Evolutionary conservation across 2,113 vertebrate genomes (phyloP), one percentile per base, ranked within the genome.

Genomic region (Verasper variegatus): DNA sequence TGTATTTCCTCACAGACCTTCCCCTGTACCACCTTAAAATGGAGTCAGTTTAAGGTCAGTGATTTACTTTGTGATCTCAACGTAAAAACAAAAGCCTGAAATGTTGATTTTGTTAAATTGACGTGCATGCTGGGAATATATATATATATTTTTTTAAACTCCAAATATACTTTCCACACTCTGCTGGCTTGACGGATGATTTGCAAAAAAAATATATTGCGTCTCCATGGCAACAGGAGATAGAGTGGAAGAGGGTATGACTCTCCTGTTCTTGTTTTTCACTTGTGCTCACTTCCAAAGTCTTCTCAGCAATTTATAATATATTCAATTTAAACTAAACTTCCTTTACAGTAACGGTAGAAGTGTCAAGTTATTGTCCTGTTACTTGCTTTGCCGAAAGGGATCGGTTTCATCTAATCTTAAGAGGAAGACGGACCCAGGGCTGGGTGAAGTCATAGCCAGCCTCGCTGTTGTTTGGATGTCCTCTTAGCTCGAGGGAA

Each of bases 401-500:
- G 82, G 70, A 86, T 83, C 68, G 2, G 35, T 59, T 69, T 71
- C 49, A 74, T 90, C 84, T 84, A 73, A 84, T 87, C 78, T 87
- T 81, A 79, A 87, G 78, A 66, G 82, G 66, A 60, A 67, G 79
- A 75, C 63, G 66, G 78, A 78, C 73, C 5, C 35, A 70, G 81
- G 77, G 78, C 65, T 40, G 71, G 61, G 69, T 78, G 86, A 78
- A 83, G 85, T 85, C 83, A 72, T 3, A 23, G 66, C 11, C 10
- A 65, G 78, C n/a, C 63, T 66, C 18, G 66, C 78, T 82, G 78
- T 76, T 88, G 80, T 86, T 85, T 87, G 84, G 84, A 87, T 69
- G 89, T 89, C 89, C 89, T 92, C n/a, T 80, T 81, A 54, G 86
- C 89, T 81, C 1, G 74, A 84, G 81, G 89, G 83, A 87, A 91